Evolutionary conservation across 2,797 vertebrate species (phyloP), one percentile per base, ranked within the genome.

Genomic region (Cuniculus paca): DNA sequence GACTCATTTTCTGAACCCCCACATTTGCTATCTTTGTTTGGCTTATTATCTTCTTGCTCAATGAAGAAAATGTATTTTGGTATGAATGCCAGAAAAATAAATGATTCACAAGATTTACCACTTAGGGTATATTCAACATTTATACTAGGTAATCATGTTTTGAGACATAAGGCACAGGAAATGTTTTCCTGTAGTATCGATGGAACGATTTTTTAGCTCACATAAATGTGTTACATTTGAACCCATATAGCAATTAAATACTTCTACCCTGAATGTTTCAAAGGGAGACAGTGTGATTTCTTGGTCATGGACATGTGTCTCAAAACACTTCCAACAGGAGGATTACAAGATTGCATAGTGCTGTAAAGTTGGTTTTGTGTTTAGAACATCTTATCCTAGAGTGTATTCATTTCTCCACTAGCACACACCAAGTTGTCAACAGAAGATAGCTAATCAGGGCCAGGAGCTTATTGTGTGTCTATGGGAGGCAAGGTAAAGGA

Each of bases 21-120:
- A 42, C 39, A 85, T 77, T 61, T 61, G 45, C 72, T 96, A 14
- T 84, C 70, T 90, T 97, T 96, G 77, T 91, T 96, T 92, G 52
- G 31, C 90, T 97, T 96, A 54, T 94, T 96, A 75, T 91, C 52
- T 79, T 90, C 50, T 90, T 88, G 60, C 36, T 96, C 63, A 95
- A 8, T 79, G 80, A 93, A 90, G 60, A 81, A 82, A 63, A 88
- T 91, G 65, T 95, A 60, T 88, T 93, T 94, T 84, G 94, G 28
- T 72, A 8, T 85, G 42, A 50, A 9, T 86, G 31, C 79, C 60
- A 91, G 74, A 91, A 94, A 95, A 94, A 82, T 45, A 92, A 95
- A 9, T 88, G 39, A 89, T 36, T 95, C 68, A 42, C 34, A 70
- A 54, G 58, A 52, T 88, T 96, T 94, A 60, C 26, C 42, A 63